Base-by-base conservation (phyloP, 2,888 invertebrate genomes). In the Latrodectus hesperus region DNA sequence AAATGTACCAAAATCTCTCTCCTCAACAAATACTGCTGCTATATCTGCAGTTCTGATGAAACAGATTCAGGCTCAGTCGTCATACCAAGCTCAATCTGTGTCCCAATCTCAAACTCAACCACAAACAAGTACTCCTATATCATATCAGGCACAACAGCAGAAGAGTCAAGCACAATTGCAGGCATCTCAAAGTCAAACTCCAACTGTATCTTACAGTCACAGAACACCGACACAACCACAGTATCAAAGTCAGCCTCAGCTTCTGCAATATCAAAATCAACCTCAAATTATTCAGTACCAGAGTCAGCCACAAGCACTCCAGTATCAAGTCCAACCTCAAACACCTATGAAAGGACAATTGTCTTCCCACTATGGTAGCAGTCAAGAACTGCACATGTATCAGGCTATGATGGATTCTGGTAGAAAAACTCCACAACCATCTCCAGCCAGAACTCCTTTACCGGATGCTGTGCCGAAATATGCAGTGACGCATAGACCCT, bases 391-490 rank as follows among this genome's bases (percentile, higher is more conserved):
- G 22, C 38, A 51, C 9, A 22, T 76, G 17, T 80, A 86, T 17
- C 80, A 86, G 11, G 38, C 70, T n/a, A 11, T 80, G 64, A 52
- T 64, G 22, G 81, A 81, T 6, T 65, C 72, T 12, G 81, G 81
- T 26, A 22, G 67, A 16, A 73, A 60, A n/a, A 74, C 74, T 14
- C 72, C 80, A 11, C 67, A 67, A n/a, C n/a, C 51, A 14, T 5
- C 71, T 16, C 16, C 17, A 49, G 79, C 72, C 6, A 73, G 85
- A 64, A 85, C 85, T 9, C 72, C 86, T n/a, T 17, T 86, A 1
- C 85, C 85, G 3, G 85, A 85, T 64, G 85, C 85, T 10, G 79
- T 85, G 9, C 85, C 85, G 14, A 49, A 51, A 14, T 85, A 85
- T 38, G 72, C 78, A 12, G 60, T 53, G 49, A 74, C 73, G 17